Percentiles rank a stretch among this genome's conserved stretches.
These are phyloP conservation scores for Hoplostethus atlanticus DNA, from an alignment of 2,797 vertebrate species.

Conservation along the genomic window DNA sequence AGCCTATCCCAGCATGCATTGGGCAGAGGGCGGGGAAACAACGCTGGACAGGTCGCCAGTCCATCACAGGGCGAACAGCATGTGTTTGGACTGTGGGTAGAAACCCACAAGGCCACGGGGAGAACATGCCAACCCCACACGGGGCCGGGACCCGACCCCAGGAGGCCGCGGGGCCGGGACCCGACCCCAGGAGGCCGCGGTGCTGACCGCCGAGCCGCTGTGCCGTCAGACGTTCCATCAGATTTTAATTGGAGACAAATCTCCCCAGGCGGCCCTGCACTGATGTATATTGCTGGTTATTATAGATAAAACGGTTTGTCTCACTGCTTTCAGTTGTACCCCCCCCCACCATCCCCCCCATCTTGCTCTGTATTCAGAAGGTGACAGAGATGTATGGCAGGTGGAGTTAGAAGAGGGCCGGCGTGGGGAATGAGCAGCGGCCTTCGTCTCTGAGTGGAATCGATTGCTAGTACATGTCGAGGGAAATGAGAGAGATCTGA, in stretches of 20 bases:
- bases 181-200: too few species aligned
- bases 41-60: too few species aligned
- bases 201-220: too few species aligned
- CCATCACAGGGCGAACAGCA: too few species aligned
- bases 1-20: too few species aligned
- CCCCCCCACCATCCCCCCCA: neutral
- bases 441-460: slow-evolving; percentile 71
- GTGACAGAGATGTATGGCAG: slow-evolving; percentile 29
- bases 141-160: too few species aligned
- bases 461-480: slow-evolving; percentile 70
- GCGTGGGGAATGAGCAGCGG: slow-evolving; percentile 46
- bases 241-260: slow-evolving; percentile 39
- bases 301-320: slow-evolving; percentile 26
- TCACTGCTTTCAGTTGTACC: slow-evolving; percentile 26
- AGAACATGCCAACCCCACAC: too few species aligned
- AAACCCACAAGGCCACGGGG: too few species aligned
- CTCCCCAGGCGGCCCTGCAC: slow-evolving; percentile 5
- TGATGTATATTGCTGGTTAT: slow-evolving; percentile 13
- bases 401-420: slow-evolving; percentile 34
- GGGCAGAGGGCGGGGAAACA: too few species aligned
- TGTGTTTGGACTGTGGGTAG: too few species aligned
- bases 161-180: too few species aligned
- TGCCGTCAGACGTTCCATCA: too few species aligned
- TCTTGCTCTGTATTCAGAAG: slow-evolving; percentile 62
- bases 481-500: slow-evolving; percentile 76